Evolutionary conservation across 2,888 invertebrate species (phyloP).

Genomic region (Disparrhopalites patrizii): DNA sequence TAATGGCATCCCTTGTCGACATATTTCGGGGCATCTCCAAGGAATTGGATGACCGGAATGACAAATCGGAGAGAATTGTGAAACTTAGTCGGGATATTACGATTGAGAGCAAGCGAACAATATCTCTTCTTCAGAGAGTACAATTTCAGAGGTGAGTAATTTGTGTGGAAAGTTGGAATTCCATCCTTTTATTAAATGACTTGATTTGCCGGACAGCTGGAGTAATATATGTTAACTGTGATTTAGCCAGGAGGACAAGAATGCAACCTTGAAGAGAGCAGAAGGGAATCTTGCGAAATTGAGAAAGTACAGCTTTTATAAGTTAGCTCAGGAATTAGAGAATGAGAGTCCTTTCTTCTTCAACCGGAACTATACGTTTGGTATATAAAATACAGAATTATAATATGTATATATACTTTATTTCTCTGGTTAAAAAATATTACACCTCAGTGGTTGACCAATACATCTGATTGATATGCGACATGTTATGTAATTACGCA

Average conservation of each 20-base stretch:
- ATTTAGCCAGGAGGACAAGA: slow-evolving; percentile 4
- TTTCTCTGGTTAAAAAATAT: too few species aligned
- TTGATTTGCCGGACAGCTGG: not conserved
- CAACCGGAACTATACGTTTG: slow-evolving; percentile 63
- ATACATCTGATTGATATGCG: too few species aligned
- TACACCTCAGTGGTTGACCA: too few species aligned
- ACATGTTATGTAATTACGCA: too few species aligned
- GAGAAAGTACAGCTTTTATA: slow-evolving; percentile 59
- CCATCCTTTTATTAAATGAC: not conserved
- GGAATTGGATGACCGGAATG: slow-evolving; percentile 68
- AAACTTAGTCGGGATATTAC: slow-evolving; percentile 79
- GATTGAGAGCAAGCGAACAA: slow-evolving; percentile 84
- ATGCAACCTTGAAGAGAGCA: slow-evolving; percentile 10
- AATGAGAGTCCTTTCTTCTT: slow-evolving; percentile 68
- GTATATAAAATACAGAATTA: too few species aligned
- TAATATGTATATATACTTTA: too few species aligned
- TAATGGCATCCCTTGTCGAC: too few species aligned
- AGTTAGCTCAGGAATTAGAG: slow-evolving; percentile 70
- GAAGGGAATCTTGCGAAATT: not conserved
- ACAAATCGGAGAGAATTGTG: slow-evolving; percentile 75
- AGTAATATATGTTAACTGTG: not conserved
- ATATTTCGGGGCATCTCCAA: slow-evolving; percentile 21
- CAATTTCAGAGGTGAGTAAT: slow-evolving; percentile 11
- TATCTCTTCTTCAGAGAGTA: slow-evolving; percentile 72
- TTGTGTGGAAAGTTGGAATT: slow-evolving; percentile 6